Evolutionary conservation across 64 coral and sea anemone species (phyloP).

Genomic region (Hydrozoanthus tunicans): DNA sequence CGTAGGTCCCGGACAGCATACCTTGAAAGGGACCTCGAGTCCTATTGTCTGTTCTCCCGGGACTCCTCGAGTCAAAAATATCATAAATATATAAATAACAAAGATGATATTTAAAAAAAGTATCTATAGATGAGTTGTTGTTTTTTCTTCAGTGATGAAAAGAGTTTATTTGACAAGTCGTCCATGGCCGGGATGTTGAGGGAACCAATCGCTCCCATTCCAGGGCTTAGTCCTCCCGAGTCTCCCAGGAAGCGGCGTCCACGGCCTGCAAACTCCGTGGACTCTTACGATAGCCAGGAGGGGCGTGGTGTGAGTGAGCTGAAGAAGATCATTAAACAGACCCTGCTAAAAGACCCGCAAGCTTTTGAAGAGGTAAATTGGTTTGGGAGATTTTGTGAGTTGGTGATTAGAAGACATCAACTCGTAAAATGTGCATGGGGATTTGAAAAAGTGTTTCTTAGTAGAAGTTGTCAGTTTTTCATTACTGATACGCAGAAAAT

Average conservation of each 20-base stretch:
- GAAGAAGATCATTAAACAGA: constrained; percentile 67
- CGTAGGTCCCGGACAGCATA: too few relatives aligned
- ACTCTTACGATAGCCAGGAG: constrained; percentile 81
- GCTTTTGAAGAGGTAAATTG: constrained; percentile 79
- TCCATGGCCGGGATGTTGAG: constrained; percentile 61
- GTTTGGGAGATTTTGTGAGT: too few relatives aligned
- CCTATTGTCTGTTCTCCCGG: too few relatives aligned
- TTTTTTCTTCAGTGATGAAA: constrained; percentile 71
- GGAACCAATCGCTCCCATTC: constrained; percentile 25
- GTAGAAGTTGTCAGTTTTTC: too few relatives aligned
- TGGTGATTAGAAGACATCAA: background rate
- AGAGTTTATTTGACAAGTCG: constrained; percentile 88
- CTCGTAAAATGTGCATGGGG: too few relatives aligned
- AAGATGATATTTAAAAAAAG: background rate
- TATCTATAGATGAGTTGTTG: background rate
- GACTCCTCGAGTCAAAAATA: too few relatives aligned
- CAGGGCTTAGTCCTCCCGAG: constrained; percentile 68
- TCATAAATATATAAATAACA: background rate
- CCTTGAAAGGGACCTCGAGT: too few relatives aligned
- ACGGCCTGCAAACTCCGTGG: constrained; percentile 76
- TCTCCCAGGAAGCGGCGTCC: constrained; percentile 68
- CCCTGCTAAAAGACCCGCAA: constrained; percentile 72
- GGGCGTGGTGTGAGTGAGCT: constrained; percentile 88
- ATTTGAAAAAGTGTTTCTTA: too few relatives aligned
- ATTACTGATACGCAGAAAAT: too few relatives aligned